Evolutionary conservation across 1,140 invertebrate species (phyloP).

Genomic region (Globodera rostochiensis): DNA sequence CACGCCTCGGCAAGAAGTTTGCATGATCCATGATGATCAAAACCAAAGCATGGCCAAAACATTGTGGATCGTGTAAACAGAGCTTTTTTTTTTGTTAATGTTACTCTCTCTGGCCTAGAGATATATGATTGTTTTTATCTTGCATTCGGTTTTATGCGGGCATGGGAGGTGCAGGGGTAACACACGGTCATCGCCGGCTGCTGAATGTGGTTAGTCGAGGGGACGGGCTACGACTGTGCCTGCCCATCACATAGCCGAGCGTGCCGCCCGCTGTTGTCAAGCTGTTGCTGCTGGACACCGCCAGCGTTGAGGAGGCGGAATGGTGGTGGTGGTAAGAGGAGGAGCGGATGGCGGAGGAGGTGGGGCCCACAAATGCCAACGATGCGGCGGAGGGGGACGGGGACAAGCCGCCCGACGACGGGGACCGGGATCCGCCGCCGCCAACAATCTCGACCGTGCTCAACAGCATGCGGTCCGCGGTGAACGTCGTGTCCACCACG

Average conservation of each 20-base stretch:
- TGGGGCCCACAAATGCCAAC: neutral
- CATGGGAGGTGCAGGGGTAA: slow-evolving; percentile 2
- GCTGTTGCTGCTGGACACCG: neutral
- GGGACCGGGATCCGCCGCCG: neutral
- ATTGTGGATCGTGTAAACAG: no score
- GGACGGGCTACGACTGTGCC: slow-evolving; percentile 22
- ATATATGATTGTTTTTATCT: neutral
- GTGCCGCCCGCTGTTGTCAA: neutral
- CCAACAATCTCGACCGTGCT: neutral
- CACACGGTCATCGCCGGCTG: neutral
- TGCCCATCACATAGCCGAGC: neutral
- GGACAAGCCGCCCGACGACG: neutral
- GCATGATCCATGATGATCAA: no score
- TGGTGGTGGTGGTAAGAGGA: slow-evolving; percentile 16
- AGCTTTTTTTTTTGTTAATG: neutral
- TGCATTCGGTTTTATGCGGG: neutral
- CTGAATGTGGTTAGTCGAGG: slow-evolving; percentile 26
- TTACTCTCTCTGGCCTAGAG: neutral
- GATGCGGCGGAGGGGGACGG: slow-evolving; percentile 17
- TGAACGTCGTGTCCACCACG: neutral
- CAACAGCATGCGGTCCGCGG: slow-evolving; percentile 12
- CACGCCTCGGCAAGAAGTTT: no score
- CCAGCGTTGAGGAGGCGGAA: slow-evolving; percentile 17
- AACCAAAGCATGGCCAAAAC: no score
- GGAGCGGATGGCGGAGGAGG: slow-evolving; percentile 1